Percentiles rank a stretch among this genome's conserved stretches.
phyloP scores from a whole-genome alignment of 2,888 invertebrate species.

The Catonia carolina region DNA sequence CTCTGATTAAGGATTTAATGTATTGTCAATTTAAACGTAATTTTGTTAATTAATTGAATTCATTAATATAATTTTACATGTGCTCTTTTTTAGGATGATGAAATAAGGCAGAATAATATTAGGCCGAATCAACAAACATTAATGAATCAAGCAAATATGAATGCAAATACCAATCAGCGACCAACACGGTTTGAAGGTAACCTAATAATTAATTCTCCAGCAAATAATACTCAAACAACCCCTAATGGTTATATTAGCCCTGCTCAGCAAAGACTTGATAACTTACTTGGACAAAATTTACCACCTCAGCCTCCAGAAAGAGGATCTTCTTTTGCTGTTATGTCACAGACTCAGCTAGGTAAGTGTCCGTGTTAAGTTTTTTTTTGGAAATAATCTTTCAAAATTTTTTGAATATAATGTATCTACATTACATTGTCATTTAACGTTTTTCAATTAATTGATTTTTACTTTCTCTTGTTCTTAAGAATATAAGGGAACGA shows the following conservation, averaged over 20 bases:
- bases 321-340: conserved; percentile 79
- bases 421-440: too few species aligned
- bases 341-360: conserved; percentile 44
- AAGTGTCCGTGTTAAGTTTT: too few species aligned
- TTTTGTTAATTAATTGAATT: too few species aligned
- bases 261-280: conserved; percentile 36
- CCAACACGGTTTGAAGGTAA: conserved; percentile 19
- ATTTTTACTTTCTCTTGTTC: too few species aligned
- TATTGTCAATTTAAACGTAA: too few species aligned
- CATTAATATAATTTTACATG: too few species aligned
- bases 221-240: conserved; percentile 30
- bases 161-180: conserved; percentile 9
- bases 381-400: too few species aligned
- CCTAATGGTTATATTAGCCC: conserved; percentile 21
- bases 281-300: conserved; percentile 38
- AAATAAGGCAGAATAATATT: conserved; percentile 4
- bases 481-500: too few species aligned
- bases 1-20: too few species aligned
- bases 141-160: conserved; percentile 18
- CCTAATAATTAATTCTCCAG: conserved; percentile 19
- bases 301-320: conserved; percentile 75
- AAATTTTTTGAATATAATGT: too few species aligned
- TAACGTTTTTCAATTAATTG: too few species aligned
- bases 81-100: too few species aligned
- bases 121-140: conserved; percentile 16